phyloP scores from a whole-genome alignment of 2,797 vertebrate genomes.

The Ammospiza maritima region DNA sequence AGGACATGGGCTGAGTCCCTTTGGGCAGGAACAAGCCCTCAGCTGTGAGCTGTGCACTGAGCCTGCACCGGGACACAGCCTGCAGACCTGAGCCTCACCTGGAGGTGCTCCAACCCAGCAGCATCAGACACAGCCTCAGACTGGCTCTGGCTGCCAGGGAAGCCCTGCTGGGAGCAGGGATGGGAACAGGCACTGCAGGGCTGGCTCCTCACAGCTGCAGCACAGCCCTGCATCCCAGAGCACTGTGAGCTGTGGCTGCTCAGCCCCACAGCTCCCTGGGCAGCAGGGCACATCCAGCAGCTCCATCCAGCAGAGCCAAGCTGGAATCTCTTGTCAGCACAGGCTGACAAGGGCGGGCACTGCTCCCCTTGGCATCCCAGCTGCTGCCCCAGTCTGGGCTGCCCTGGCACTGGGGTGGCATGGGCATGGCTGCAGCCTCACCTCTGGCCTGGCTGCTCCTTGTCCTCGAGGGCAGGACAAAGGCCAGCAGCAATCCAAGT shows the following conservation, averaged over 20 bases:
- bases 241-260: neutral
- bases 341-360: neutral
- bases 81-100: neutral
- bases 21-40: neutral
- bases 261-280: neutral
- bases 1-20: neutral
- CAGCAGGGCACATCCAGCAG: neutral
- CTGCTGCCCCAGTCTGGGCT: neutral
- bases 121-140: neutral
- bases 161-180: neutral
- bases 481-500: neutral
- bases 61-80: neutral
- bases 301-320: neutral
- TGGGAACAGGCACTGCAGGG: neutral
- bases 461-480: neutral
- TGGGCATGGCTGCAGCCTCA: neutral
- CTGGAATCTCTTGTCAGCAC: rapidly evolving
- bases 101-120: neutral
- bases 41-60: rapidly evolving
- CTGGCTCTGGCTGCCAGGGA: neutral
- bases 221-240: neutral
- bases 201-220: neutral
- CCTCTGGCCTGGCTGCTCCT: neutral
- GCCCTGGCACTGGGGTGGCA: neutral
- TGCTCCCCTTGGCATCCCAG: neutral